A percentile compares a stretch with the other conserved stretches of the same genome.
Conservation (phyloP, 2,113 vertebrate genomes). For the Lipophrys pholis region DNA sequence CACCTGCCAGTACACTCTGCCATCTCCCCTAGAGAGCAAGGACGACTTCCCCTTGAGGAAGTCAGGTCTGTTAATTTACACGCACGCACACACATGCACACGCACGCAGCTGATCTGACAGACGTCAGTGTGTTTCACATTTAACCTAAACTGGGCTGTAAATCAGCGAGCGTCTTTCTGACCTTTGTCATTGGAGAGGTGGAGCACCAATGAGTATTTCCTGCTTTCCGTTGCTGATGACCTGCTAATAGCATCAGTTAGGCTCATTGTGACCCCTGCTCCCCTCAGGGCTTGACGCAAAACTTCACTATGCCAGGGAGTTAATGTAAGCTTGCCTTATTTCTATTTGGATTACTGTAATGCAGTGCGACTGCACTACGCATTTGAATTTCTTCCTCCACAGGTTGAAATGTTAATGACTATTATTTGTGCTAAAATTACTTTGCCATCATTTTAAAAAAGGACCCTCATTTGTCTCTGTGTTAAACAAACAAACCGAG, state of each 20-base stretch:
- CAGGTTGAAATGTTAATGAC: constrained; percentile 40
- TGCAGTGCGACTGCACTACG: background rate
- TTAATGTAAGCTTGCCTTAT: constrained; percentile 28
- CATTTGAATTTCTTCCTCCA: constrained; percentile 18
- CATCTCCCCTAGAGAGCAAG: constrained; percentile 89
- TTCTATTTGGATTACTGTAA: constrained; percentile 42
- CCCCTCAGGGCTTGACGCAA: constrained; percentile 36
- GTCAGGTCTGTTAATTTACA: constrained; percentile 88
- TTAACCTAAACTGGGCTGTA: constrained; percentile 10
- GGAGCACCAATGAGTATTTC: constrained; percentile 31
- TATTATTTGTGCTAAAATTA: constrained; percentile 51
- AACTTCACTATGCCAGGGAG: constrained; percentile 43
- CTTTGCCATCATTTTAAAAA: constrained; percentile 31
- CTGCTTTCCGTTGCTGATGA: constrained; percentile 49
- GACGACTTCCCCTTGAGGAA: constrained; percentile 98
- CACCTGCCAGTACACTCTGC: constrained; percentile 92
- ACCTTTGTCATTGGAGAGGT: constrained; percentile 51
- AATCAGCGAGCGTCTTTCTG: constrained; percentile 43
- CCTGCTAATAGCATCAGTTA: constrained; percentile 70
- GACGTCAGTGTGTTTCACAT: background rate
- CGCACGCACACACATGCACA: background rate
- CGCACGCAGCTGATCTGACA: background rate
- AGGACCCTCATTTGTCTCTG: constrained; percentile 44
- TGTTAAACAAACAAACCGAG: constrained; percentile 46
- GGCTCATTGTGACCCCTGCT: constrained; percentile 55